Evolutionary conservation across 2,113 vertebrate genomes (phyloP).

Genomic region (Symphodus melops): DNA sequence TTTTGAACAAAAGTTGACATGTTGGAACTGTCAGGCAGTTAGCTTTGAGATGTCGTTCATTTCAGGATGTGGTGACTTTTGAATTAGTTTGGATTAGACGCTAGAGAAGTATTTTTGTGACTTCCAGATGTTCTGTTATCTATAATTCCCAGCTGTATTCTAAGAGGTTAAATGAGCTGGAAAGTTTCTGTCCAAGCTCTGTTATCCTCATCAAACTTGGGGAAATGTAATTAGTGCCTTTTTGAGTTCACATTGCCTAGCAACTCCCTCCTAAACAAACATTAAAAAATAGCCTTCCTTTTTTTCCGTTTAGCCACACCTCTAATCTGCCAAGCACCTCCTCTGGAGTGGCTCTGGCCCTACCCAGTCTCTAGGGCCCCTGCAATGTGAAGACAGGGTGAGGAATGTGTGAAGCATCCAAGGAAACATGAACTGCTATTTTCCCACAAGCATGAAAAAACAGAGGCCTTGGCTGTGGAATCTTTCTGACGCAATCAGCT

Average conservation of each 20-base stretch:
- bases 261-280: slow-evolving; percentile 72
- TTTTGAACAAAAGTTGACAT: slow-evolving; percentile 42
- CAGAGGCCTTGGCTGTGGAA: slow-evolving; percentile 79
- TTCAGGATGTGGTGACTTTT: slow-evolving; percentile 75
- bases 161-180: slow-evolving; percentile 78
- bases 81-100: slow-evolving; percentile 72
- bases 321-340: slow-evolving; percentile 69
- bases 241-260: slow-evolving; percentile 69
- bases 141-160: slow-evolving; percentile 80
- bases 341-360: slow-evolving; percentile 61
- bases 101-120: slow-evolving; percentile 76
- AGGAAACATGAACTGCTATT: slow-evolving; percentile 90
- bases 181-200: slow-evolving; percentile 79
- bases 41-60: slow-evolving; percentile 67
- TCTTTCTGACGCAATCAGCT: slow-evolving; percentile 82
- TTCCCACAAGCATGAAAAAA: slow-evolving; percentile 94
- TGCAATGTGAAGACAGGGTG: slow-evolving; percentile 86
- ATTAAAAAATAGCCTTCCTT: slow-evolving; percentile 54
- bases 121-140: slow-evolving; percentile 83
- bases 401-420: slow-evolving; percentile 90
- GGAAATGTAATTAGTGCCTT: slow-evolving; percentile 80
- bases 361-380: slow-evolving; percentile 74
- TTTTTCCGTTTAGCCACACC: slow-evolving; percentile 74
- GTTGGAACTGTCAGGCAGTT: slow-evolving; percentile 59
- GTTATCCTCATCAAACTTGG: slow-evolving; percentile 79